Evolutionary conservation across 2,888 invertebrate genomes (phyloP).

Genomic region (Phymatocera aterrima): DNA sequence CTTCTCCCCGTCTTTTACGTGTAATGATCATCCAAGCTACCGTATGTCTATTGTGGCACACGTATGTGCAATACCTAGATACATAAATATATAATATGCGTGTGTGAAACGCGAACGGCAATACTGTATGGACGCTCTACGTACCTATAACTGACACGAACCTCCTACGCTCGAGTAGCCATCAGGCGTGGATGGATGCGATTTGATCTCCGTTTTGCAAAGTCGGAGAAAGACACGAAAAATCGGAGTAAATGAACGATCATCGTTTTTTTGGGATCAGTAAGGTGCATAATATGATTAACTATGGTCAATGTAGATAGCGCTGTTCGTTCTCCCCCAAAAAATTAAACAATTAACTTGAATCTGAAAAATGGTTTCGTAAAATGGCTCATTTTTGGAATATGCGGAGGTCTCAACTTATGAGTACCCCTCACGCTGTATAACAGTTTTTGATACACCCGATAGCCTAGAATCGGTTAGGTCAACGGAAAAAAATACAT

Average conservation of each 20-base stretch:
- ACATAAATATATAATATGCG: neutral
- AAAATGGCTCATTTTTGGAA: too few species aligned
- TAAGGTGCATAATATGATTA: too few species aligned
- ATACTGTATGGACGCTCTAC: neutral
- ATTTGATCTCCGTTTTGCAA: slow-evolving; percentile 28
- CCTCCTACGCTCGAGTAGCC: slow-evolving; percentile 35
- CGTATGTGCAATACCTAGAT: too few species aligned
- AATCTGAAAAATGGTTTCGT: too few species aligned
- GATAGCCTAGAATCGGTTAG: too few species aligned
- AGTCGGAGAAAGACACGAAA: neutral
- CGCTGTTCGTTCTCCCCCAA: too few species aligned
- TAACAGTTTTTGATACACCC: too few species aligned
- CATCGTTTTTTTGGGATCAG: neutral
- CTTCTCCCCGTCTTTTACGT: slow-evolving; percentile 53
- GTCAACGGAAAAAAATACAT: too few species aligned
- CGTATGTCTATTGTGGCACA: slow-evolving; percentile 39
- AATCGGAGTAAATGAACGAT: neutral
- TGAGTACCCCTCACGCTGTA: too few species aligned
- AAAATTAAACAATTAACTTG: too few species aligned
- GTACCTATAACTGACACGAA: slow-evolving; percentile 15
- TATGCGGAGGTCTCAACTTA: too few species aligned
- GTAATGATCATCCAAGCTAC: slow-evolving; percentile 61
- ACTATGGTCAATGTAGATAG: too few species aligned
- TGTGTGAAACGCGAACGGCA: slow-evolving; percentile 14
- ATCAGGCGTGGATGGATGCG: slow-evolving; percentile 34